Base-by-base conservation (phyloP, 2,797 vertebrate species). In the Eidolon dupreanum region DNA sequence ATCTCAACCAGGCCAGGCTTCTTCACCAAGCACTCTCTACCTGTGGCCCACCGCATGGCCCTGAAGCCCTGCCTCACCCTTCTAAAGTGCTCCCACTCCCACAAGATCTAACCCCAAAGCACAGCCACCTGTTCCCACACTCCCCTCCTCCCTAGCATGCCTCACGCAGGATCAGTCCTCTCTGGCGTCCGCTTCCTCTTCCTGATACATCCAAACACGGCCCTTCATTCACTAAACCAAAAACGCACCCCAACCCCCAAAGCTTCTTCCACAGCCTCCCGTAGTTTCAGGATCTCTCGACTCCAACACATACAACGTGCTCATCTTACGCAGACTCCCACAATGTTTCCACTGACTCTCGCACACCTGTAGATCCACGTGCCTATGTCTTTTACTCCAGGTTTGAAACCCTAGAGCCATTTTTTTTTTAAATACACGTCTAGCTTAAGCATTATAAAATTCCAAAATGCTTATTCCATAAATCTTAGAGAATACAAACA, bases 361-460 rank as follows among this genome's bases (percentile, higher is more conserved):
- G 24, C 17, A 75, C 6, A 41, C 41, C 15, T 16, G 8, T 68
- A 38, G 59, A 8, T 55, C 78, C 65, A 2, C 51, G 1, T 33
- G 19, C 33, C 55, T 19, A 46, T 7, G 2, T 38, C 90, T 26
- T 38, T 41, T 59, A 36, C 17, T 71, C 57, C 11, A 57, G 24
- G 28, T 51, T 11, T 75, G 74, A 95, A 92, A 77, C 16, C 36
- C 26, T 55, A 6, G 24, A 77, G 26, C 26, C 17, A 28, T 28
- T n/a, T 63, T 78, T 90, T 93, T 49, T 63, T 28, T 46, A 91
- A 49, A 81, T 26, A 49, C 8, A 86, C 26, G 66, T 66, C 46
- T 71, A 26, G 33, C 31, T 73, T 10, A 66, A 63, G 63, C 28
- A 71, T n/a, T 36, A 53, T 38, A 41, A 74, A 90, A 74, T 63